Percentiles rank a stretch among this genome's conserved stretches.
Conservation (phyloP, 1,140 invertebrate genomes). For the Drosophila burlai region DNA sequence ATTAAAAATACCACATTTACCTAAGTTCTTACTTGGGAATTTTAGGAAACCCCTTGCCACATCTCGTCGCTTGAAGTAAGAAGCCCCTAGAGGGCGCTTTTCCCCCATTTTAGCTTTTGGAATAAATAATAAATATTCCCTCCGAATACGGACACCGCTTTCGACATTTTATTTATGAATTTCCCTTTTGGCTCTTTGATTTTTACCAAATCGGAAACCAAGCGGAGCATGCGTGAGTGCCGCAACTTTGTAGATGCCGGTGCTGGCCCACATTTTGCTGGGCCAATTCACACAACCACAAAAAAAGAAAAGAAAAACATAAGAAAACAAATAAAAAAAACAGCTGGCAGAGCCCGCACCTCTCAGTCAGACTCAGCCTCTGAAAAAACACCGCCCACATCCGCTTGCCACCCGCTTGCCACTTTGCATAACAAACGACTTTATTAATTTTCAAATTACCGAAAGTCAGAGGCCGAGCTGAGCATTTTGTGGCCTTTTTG, state of each 20-base stretch:
- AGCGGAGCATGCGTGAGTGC: conserved; percentile 44
- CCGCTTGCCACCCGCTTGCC: conserved; percentile 60
- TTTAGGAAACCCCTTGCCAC: too few species aligned
- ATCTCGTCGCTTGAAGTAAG: too few species aligned
- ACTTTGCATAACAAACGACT: conserved; percentile 84
- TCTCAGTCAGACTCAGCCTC: background rate
- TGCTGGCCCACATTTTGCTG: conserved; percentile 47
- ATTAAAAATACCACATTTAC: too few species aligned
- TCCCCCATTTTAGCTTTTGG: background rate
- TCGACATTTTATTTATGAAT: conserved; percentile 30
- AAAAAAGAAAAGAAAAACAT: conserved; percentile 1
- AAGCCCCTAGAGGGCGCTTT: background rate
- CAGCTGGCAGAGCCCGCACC: conserved; percentile 54
- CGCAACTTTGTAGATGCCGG: conserved; percentile 49
- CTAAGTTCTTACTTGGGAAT: background rate
- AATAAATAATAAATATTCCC: background rate
- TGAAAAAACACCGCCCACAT: conserved; percentile 37
- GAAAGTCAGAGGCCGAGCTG: conserved; percentile 80
- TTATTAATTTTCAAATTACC: conserved; percentile 84
- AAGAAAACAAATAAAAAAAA: conserved; percentile 44
- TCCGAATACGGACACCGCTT: background rate
- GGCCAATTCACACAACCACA: conserved; percentile 53
- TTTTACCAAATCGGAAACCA: conserved; percentile 48
- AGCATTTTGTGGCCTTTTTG: conserved; percentile 80
- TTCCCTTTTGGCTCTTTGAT: conserved; percentile 18